Evolutionary conservation across 1,140 invertebrate genomes (phyloP).

Genomic region (Globodera ellingtonae): DNA sequence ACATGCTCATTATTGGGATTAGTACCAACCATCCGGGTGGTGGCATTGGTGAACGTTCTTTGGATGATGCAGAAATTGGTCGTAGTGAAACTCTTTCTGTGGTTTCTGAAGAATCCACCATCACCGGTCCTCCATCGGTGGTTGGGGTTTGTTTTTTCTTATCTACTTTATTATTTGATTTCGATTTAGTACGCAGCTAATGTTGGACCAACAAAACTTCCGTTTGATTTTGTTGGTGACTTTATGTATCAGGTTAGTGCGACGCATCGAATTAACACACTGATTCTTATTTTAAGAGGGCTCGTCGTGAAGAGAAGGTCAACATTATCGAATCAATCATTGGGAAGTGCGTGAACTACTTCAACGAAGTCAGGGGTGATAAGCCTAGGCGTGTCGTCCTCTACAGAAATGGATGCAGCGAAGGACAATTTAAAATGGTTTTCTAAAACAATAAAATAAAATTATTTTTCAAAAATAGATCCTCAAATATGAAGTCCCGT

Average conservation of each 20-base stretch:
- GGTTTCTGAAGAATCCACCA: background rate
- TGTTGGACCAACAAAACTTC: conserved; percentile 26
- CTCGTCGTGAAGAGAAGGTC: conserved; percentile 46
- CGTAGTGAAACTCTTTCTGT: background rate
- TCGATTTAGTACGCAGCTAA: conserved; percentile 33
- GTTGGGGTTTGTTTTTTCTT: conserved; percentile 19
- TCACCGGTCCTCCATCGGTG: conserved; percentile 21
- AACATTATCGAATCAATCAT: conserved; percentile 36
- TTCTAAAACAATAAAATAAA: background rate
- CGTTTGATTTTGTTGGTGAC: conserved; percentile 37
- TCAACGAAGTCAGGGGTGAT: background rate
- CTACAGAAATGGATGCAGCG: conserved; percentile 50
- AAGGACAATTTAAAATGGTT: conserved; percentile 44
- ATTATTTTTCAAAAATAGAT: conserved; percentile 5
- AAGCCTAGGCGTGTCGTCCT: conserved; percentile 38
- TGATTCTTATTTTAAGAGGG: conserved; percentile 23
- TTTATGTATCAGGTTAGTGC: conserved; percentile 27
- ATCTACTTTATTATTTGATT: conserved; percentile 5
- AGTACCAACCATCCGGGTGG: conserved; percentile 32
- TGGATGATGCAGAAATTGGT: background rate
- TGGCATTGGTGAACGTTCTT: conserved; percentile 26
- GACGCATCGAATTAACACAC: background rate
- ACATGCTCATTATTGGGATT: conserved; percentile 31
- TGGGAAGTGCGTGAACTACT: conserved; percentile 31
- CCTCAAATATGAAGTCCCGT: conserved; percentile 40